A percentile compares a stretch with the other conserved stretches of the same genome.
phyloP scores from a whole-genome alignment of 2,797 vertebrate genomes.

The Enteromius fasciolatus region DNA sequence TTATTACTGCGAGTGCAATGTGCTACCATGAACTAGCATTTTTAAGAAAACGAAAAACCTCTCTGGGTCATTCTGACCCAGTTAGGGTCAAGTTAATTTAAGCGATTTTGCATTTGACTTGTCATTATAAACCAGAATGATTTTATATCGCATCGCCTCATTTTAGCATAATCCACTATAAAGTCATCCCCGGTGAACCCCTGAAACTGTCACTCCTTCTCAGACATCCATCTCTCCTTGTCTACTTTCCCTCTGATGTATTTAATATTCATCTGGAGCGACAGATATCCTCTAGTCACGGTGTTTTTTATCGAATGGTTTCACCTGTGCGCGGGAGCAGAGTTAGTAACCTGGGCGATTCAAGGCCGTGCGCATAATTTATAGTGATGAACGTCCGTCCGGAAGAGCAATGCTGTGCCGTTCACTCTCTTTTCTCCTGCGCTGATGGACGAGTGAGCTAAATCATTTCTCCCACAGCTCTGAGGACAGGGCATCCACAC shows the following conservation, averaged over 20 bases:
- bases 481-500: slow-evolving; percentile 12
- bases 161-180: slow-evolving; percentile 1
- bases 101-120: no score
- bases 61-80: no score
- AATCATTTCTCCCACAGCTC: slow-evolving; percentile 29
- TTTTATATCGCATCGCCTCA: neutral
- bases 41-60: no score
- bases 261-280: slow-evolving; percentile 34
- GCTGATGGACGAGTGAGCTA: slow-evolving; percentile 31
- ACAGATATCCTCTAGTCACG: slow-evolving; percentile 34
- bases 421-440: slow-evolving; percentile 12
- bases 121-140: no score
- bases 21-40: no score
- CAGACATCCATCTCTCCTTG: slow-evolving; percentile 1
- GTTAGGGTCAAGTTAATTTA: no score
- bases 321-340: slow-evolving; percentile 41
- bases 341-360: slow-evolving; percentile 40
- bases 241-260: neutral
- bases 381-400: slow-evolving; percentile 51
- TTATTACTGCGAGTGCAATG: no score
- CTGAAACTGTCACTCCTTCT: neutral
- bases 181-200: neutral
- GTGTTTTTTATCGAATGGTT: slow-evolving; percentile 47
- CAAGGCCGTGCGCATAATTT: slow-evolving; percentile 51
- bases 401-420: slow-evolving; percentile 9